phyloP scores from a whole-genome alignment of 2,888 invertebrate genomes.

The Drosophila pseudotakahashii region DNA sequence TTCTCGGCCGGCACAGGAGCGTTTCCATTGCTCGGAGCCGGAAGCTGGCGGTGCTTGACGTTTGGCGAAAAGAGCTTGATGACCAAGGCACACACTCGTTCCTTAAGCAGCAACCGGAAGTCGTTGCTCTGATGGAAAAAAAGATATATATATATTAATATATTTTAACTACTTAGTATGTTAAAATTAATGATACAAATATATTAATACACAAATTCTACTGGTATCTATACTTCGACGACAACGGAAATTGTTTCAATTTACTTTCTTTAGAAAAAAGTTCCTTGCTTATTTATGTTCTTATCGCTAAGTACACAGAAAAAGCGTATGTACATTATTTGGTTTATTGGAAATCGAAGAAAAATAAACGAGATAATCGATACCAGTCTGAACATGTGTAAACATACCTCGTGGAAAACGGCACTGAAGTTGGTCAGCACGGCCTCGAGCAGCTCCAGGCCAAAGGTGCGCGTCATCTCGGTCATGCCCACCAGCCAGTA shows the following conservation, averaged over 20 bases:
- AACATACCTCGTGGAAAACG: conserved; percentile 93
- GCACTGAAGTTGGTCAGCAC: conserved; percentile 94
- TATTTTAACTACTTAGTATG: no score
- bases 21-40: conserved; percentile 85
- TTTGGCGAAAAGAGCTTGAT: conserved; percentile 99
- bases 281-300: not conserved
- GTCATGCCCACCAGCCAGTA: conserved; percentile 97
- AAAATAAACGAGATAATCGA: not conserved
- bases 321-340: not conserved
- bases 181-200: no score
- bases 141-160: not conserved
- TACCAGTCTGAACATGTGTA: not conserved
- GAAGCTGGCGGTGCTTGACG: conserved; percentile 93
- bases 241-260: no score
- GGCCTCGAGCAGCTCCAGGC: conserved; percentile 96
- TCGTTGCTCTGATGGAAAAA: conserved; percentile 90
- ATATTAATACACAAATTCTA: no score
- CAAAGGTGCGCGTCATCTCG: conserved; percentile 98
- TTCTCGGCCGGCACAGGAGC: conserved; percentile 91
- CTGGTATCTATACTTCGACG: no score
- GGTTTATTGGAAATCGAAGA: not conserved
- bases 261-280: no score
- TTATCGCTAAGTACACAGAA: not conserved
- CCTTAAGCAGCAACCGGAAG: conserved; percentile 96
- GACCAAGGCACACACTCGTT: conserved; percentile 98